Base-by-base conservation (phyloP, 2,113 vertebrate species). In the Pseudopipra pipra region DNA sequence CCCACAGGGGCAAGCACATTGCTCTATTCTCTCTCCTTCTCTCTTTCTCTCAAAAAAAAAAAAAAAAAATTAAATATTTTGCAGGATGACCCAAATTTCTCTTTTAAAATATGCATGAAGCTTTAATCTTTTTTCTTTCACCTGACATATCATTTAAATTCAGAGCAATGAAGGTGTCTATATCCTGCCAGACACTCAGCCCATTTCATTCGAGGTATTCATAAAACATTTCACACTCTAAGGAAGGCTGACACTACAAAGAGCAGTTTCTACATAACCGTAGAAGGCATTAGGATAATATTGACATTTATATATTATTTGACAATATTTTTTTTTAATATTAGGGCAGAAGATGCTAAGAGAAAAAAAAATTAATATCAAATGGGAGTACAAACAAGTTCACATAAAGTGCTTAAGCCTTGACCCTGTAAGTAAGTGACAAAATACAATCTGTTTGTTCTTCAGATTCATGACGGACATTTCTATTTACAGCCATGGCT, bases 241-340 rank as follows among this genome's bases (percentile, higher is more conserved):
- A 87, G 85, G 27, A 67, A 55, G 56, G 61, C n/a, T 91, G 80
- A 87, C 89, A 92, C 84, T 94, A 91, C 77, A 92, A 93, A 92
- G 33, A 90, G 47, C 35, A 71, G 71, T 78, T 84, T 59, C 80
- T 77, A 77, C 47, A 65, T 47, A 81, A 63, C 21, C 5, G 5
- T 31, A 56, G 44, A 71, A 72, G 9, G 37, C 63, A 84, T 62
- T 86, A 81, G 31, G 61, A 59, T 74, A 74, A 8, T 56, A 55
- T 8, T 92, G 56, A 56, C 81, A 63, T 78, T 31, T 80, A 70
- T 74, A 21, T 35, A 86, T 37, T 77, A 70, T 85, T 85, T 80
- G 63, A 39, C 12, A 55, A 21, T 37, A 11, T 8, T 13, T 33
- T 31, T 37, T 63, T 41, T 63, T 41, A 6, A 27, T 43, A 41